Evolutionary conservation across 2,113 vertebrate species (phyloP).

Genomic region (Onychostruthus taczanowskii): DNA sequence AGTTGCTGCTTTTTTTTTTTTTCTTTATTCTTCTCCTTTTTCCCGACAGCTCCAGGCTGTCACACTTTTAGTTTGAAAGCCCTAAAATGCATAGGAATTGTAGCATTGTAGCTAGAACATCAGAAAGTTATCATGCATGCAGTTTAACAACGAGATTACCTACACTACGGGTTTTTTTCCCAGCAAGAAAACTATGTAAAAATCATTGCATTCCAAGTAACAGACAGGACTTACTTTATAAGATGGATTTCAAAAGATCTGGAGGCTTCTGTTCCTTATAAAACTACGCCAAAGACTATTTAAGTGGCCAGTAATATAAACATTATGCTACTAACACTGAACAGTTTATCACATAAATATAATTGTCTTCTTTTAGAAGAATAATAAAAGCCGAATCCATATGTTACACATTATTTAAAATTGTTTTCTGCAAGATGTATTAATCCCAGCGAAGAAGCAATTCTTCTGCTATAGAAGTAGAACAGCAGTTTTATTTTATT

Average conservation of each 20-base stretch:
- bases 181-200: background rate
- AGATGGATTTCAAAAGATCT: conserved; percentile 65
- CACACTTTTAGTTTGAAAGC: background rate
- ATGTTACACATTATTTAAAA: conserved; percentile 78
- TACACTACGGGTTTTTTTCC: background rate
- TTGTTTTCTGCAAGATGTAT: conserved; percentile 72
- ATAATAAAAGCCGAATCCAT: conserved; percentile 76
- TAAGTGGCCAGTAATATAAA: conserved; percentile 75
- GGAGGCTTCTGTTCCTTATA: conserved; percentile 66
- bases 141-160: conserved; percentile 11
- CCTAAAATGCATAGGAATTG: background rate
- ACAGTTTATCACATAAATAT: conserved; percentile 80
- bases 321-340: conserved; percentile 74
- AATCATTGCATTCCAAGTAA: conserved; percentile 41
- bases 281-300: conserved; percentile 71
- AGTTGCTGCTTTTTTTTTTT: background rate
- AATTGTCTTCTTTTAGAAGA: conserved; percentile 78
- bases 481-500: conserved; percentile 73
- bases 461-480: conserved; percentile 62
- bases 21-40: background rate
- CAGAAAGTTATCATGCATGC: conserved; percentile 21
- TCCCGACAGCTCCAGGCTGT: background rate
- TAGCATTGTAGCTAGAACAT: background rate
- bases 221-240: conserved; percentile 49
- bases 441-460: conserved; percentile 69